Percentiles rank a stretch among this genome's conserved stretches.
Conservation (phyloP, 2,797 vertebrate genomes). For the Enteromius anoplus region DNA sequence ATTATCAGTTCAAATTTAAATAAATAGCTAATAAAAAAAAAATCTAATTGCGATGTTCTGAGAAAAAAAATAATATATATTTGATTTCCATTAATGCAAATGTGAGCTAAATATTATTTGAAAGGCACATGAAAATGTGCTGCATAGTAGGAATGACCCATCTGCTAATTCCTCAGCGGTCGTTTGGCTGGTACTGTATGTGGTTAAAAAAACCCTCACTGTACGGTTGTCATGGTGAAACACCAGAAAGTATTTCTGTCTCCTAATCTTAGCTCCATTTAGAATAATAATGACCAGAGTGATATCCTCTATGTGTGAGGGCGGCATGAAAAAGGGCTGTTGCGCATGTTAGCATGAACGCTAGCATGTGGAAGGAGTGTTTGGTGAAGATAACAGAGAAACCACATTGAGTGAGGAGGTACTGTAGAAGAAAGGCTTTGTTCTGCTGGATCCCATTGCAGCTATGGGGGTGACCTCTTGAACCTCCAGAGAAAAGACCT, state of each 20-base stretch:
- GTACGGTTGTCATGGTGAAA: constrained; percentile 64
- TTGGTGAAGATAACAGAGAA: constrained; percentile 70
- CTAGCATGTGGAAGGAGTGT: constrained; percentile 67
- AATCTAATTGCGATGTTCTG: not conserved
- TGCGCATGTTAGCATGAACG: constrained; percentile 59
- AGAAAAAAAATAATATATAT: not conserved
- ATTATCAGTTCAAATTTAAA: not conserved
- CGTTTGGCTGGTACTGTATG: not conserved
- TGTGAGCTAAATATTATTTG: not conserved
- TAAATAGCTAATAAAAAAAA: not conserved
- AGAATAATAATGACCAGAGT: constrained; percentile 68
- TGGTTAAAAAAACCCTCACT: not conserved
- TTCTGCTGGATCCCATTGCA: constrained; percentile 71
- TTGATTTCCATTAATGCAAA: not conserved
- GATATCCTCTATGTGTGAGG: constrained; percentile 49
- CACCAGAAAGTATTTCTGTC: constrained; percentile 56
- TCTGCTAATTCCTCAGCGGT: constrained; percentile 16
- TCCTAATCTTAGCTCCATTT: constrained; percentile 62
- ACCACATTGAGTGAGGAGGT: constrained; percentile 18
- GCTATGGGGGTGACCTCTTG: constrained; percentile 68
- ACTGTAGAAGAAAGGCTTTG: constrained; percentile 74
- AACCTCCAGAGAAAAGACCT: constrained; percentile 71
- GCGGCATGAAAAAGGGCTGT: constrained; percentile 60
- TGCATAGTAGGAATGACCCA: not conserved
- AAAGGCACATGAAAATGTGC: not conserved